Evolutionary conservation across 30 jellyfish, hydroid and myxozoan species (phyloP).

Genomic region (Chrysaora quinquecirrha): DNA sequence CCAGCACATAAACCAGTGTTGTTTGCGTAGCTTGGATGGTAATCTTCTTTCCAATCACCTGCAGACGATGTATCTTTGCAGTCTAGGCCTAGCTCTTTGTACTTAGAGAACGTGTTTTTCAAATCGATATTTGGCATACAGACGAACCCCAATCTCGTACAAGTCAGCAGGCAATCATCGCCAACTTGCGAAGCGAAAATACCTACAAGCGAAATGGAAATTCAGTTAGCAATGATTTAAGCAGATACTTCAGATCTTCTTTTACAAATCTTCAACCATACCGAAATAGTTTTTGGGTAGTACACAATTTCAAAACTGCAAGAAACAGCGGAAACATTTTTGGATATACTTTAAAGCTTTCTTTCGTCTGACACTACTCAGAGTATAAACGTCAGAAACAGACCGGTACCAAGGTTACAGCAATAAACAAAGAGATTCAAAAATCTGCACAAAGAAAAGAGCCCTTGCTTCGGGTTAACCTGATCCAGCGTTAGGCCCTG

Average conservation of each 20-base stretch:
- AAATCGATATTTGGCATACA: constrained; percentile 38
- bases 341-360: too few species aligned
- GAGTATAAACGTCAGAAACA: too few species aligned
- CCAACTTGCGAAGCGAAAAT: constrained; percentile 18
- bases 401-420: too few species aligned
- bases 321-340: too few species aligned
- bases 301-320: too few species aligned
- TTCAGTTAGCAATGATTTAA: not conserved
- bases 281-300: too few species aligned
- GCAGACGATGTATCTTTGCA: constrained; percentile 21
- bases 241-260: not conserved
- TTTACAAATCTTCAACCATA: too few species aligned
- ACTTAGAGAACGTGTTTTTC: constrained; percentile 15
- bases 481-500: too few species aligned
- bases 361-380: too few species aligned
- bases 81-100: constrained; percentile 6
- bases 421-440: too few species aligned
- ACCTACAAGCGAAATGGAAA: constrained; percentile 12
- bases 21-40: constrained; percentile 34
- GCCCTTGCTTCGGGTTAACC: too few species aligned
- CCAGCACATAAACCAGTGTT: constrained; percentile 51
- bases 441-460: too few species aligned
- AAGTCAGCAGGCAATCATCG: constrained; percentile 17
- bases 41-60: constrained; percentile 26
- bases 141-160: constrained; percentile 4